Percentiles rank a stretch among this genome's conserved stretches.
phyloP scores from a whole-genome alignment of 2,888 invertebrate genomes.

The Plemyria rubiginata region DNA sequence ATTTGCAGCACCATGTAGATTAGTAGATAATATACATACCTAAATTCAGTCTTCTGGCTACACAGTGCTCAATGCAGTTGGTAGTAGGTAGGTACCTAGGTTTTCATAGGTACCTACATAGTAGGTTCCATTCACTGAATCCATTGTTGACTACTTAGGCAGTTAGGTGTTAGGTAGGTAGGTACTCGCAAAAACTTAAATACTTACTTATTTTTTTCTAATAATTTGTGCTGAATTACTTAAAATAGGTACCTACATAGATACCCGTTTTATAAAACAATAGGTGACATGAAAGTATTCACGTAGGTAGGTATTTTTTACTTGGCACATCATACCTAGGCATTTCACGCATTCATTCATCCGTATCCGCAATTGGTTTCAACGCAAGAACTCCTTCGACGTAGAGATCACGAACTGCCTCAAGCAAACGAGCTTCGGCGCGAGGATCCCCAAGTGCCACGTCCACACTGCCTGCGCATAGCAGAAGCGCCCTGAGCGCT shows the following conservation, averaged over 20 bases:
- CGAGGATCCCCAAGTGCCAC: constrained; percentile 91
- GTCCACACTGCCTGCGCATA: constrained; percentile 93
- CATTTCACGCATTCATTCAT: constrained; percentile 43
- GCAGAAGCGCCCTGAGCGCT: constrained; percentile 89
- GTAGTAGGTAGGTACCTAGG: constrained; percentile 13
- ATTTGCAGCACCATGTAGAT: constrained; percentile 1
- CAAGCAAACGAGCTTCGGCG: constrained; percentile 90
- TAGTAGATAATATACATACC: constrained; percentile 38
- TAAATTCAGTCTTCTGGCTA: constrained; percentile 82
- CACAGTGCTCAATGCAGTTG: constrained; percentile 41
- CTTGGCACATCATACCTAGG: constrained; percentile 59
- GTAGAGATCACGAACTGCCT: constrained; percentile 90
- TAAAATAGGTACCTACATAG: not conserved
- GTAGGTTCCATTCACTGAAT: constrained; percentile 50
- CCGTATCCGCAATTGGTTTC: constrained; percentile 73
- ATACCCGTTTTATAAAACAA: too few species aligned
- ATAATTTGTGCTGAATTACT: constrained; percentile 31
- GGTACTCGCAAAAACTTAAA: constrained; percentile 49
- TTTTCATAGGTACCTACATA: too few species aligned
- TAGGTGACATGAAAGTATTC: not conserved
- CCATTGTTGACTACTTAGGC: constrained; percentile 52
- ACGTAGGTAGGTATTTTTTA: constrained; percentile 2
- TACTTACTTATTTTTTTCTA: not conserved
- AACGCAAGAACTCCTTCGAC: constrained; percentile 87
- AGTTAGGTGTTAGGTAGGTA: not conserved